Base-by-base conservation (phyloP, 2,888 invertebrate species). In the Fissipunctia ypsillon region DNA sequence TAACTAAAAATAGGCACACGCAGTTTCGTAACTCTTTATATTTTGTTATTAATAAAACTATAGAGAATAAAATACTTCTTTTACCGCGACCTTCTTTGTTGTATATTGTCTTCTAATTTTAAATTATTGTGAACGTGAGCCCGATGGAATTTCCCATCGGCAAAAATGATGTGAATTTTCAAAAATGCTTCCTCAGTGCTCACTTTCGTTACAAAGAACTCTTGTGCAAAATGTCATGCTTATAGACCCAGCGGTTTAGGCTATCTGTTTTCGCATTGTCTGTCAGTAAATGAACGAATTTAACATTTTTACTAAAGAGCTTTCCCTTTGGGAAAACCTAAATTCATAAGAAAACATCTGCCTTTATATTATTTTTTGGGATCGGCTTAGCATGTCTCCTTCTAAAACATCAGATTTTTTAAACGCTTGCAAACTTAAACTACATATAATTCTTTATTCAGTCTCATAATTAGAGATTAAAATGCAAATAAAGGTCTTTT, bases 1-100 rank as follows among this genome's bases (percentile, higher is more conserved):
- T 65, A 48, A 65, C 67, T 80, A 76, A 71, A 73, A 79, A 81
- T 81, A 81, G 83, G 35, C 28, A 41, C 68, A 41, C 70, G 25
- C 16, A 35, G 54, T 75, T 75, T 66, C 65, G 68, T 82, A 78
- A 73, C 57, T 70, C 14, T 76, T 76, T 68, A 45, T 69, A 73
- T 70, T 78, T 76, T 76, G 19, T 64, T 48, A 22, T 31, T 57
- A 50, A n/a, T 19, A 16, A 45, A 63, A 63, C 50, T 25, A 22
- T 63, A 19, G 19, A 71, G 7, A 52, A 45, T 2, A 57, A n/a
- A 56, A 66, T 66, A 31, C 65, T 65, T 2, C 35, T 54, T 60
- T 71, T 60, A 31, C 38, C 25, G 52, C 50, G n/a, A 50, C 68
- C 65, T 71, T 57, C 31, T 28, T 68, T 56, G 9, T 31, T 43